phyloP scores from a whole-genome alignment of 2,888 invertebrate species.

The Chloromyia formosa region DNA sequence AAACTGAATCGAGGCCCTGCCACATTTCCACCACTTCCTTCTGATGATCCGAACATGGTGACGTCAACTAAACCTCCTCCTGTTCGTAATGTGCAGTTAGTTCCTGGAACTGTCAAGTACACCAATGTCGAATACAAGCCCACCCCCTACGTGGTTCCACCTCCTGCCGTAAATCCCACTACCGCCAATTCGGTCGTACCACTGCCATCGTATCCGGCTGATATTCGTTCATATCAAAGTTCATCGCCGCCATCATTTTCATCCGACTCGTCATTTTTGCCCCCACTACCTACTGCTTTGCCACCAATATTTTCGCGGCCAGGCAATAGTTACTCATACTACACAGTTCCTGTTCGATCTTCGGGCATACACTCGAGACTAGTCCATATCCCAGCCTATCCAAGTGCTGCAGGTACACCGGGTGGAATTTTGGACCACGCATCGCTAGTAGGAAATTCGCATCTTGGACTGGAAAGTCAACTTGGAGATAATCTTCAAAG shows the following conservation, averaged over 20 bases:
- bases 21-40: background rate
- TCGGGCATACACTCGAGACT: background rate
- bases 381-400: background rate
- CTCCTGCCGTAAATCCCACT: background rate
- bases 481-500: background rate
- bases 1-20: background rate
- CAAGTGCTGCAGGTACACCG: background rate
- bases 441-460: background rate
- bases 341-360: background rate
- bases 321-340: background rate
- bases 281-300: background rate
- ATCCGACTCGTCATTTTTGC: background rate
- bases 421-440: background rate
- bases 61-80: background rate
- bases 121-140: too few relatives aligned
- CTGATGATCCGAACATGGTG: background rate
- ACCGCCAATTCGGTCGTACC: too few relatives aligned
- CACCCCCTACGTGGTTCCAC: too few relatives aligned
- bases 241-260: background rate
- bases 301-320: background rate
- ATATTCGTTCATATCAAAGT: background rate
- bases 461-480: background rate
- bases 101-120: too few relatives aligned
- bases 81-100: background rate
- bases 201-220: background rate